Conservation (phyloP, 2,797 vertebrate species). For the Spinibarbus caldwelli region DNA sequence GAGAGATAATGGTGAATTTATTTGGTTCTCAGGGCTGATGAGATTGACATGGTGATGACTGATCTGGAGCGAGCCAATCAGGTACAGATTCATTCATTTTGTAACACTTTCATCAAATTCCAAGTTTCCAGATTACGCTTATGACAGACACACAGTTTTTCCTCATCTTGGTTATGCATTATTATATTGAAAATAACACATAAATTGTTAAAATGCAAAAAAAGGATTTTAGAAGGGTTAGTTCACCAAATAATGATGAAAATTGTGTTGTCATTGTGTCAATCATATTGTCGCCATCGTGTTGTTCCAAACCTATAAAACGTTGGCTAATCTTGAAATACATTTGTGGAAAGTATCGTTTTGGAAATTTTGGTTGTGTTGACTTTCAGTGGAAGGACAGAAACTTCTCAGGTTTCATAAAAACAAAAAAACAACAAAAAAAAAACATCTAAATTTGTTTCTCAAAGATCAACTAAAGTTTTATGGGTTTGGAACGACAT, state of each 20-base stretch:
- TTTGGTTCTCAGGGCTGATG: constrained; percentile 85
- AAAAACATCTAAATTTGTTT: not conserved
- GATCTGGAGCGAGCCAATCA: constrained; percentile 99
- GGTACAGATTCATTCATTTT: constrained; percentile 76
- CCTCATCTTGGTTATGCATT: not conserved
- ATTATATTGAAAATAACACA: not conserved
- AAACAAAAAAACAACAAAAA: too few species aligned
- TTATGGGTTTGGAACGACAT: not conserved
- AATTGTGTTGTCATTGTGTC: too few species aligned
- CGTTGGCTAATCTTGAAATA: too few species aligned
- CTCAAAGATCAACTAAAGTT: not conserved
- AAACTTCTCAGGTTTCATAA: too few species aligned
- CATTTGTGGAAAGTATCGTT: too few species aligned
- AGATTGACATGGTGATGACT: constrained; percentile 99
- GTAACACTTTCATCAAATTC: not conserved
- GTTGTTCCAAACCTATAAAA: too few species aligned
- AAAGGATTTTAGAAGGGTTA: not conserved
- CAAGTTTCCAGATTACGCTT: not conserved
- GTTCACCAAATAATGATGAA: too few species aligned
- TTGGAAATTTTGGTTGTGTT: too few species aligned
- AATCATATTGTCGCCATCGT: too few species aligned
- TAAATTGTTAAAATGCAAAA: not conserved
- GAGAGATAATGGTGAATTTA: constrained; percentile 43
- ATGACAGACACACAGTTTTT: not conserved
- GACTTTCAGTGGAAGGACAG: too few species aligned